These are phyloP conservation scores for Imbricaverruca yamaguchii DNA, from an alignment of 2,888 invertebrate genomes.

Conservation along the genomic window DNA sequence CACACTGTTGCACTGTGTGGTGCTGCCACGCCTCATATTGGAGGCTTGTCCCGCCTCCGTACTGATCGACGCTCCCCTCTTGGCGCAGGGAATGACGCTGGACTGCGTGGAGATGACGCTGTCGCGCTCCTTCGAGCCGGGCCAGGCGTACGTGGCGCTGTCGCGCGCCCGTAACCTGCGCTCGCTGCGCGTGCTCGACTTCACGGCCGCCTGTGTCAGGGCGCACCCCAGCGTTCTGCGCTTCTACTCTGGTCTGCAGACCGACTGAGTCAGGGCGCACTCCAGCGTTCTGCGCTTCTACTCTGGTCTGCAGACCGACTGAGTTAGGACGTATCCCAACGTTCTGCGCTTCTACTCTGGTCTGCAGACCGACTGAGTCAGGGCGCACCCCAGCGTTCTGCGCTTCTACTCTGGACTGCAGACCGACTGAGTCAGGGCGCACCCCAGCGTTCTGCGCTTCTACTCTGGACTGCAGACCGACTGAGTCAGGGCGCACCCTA, in stretches of 20 bases:
- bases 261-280: background rate
- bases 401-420: no score
- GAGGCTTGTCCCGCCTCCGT: background rate
- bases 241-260: constrained; percentile 53
- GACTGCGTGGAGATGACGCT: constrained; percentile 94
- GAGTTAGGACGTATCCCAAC: no score
- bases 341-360: no score
- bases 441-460: constrained; percentile 72
- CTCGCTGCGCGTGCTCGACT: constrained; percentile 76
- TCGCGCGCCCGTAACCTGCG: constrained; percentile 83
- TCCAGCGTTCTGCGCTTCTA: no score
- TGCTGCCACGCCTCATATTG: no score
- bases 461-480: constrained; percentile 45
- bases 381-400: no score
- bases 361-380: no score
- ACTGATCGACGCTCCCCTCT: background rate
- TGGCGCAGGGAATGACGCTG: constrained; percentile 75
- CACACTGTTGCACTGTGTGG: no score
- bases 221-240: constrained; percentile 74
- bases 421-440: constrained; percentile 75
- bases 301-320: no score
- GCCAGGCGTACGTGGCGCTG: constrained; percentile 92
- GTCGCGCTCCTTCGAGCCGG: constrained; percentile 84
- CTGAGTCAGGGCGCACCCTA: background rate
- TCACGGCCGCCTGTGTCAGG: constrained; percentile 77